These are phyloP conservation scores for Poicephalus gulielmi DNA, from an alignment of 2,113 vertebrate species.

Conservation along the genomic window DNA sequence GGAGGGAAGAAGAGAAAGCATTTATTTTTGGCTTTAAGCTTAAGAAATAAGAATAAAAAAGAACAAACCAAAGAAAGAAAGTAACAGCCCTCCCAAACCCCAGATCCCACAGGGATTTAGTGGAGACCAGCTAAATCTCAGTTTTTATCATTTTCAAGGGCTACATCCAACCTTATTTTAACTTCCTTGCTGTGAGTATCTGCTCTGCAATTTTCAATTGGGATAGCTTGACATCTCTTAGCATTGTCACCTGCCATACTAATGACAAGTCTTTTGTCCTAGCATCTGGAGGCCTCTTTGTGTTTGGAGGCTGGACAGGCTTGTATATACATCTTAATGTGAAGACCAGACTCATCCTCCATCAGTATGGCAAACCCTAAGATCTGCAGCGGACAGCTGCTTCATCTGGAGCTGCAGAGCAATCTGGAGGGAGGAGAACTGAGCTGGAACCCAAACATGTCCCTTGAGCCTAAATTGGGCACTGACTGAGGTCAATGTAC, in stretches of 20 bases:
- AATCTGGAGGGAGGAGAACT: background rate
- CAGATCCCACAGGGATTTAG: background rate
- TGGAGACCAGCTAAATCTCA: background rate
- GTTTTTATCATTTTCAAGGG: background rate
- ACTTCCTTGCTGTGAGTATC: background rate
- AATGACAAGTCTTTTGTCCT: background rate
- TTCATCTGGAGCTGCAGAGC: background rate
- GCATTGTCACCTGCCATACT: background rate
- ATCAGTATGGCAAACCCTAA: background rate
- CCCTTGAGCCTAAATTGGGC: background rate
- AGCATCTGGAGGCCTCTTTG: background rate
- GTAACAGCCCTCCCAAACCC: background rate
- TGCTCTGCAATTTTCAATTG: background rate
- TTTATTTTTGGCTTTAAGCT: constrained; percentile 10
- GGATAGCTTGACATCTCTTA: background rate
- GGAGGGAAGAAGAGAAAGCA: constrained; percentile 14
- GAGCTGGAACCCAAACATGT: background rate
- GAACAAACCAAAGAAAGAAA: background rate
- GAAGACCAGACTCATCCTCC: background rate
- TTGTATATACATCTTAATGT: background rate
- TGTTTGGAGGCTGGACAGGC: background rate
- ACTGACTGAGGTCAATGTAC: background rate
- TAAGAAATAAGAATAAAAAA: background rate
- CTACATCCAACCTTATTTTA: background rate
- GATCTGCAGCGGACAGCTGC: background rate